Conservation (phyloP, 2,113 vertebrate genomes). For the Crotalus tigris region DNA sequence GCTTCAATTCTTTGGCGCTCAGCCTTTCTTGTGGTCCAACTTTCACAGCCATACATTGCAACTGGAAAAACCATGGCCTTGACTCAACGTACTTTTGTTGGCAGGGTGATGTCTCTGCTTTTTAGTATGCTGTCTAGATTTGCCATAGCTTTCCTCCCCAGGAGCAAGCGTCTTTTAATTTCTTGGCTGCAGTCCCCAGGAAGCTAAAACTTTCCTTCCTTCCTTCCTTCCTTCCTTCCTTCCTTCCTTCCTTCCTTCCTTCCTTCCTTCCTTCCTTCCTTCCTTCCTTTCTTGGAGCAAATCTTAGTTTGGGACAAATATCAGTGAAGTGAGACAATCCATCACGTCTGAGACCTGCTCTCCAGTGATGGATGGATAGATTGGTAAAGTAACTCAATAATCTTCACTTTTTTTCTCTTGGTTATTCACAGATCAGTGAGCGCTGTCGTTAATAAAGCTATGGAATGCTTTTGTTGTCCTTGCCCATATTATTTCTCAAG, state of each 20-base stretch:
- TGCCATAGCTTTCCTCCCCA: too few relatives aligned
- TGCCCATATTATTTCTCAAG: conserved; percentile 73
- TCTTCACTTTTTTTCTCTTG: conserved; percentile 72
- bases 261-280: neutral
- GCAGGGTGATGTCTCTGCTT: too few relatives aligned
- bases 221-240: too few relatives aligned
- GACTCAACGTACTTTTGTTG: too few relatives aligned
- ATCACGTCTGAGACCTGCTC: conserved; percentile 78
- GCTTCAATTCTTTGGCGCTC: too few relatives aligned
- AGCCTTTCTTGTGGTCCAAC: too few relatives aligned
- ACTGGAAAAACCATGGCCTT: too few relatives aligned
- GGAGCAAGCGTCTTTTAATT: too few relatives aligned
- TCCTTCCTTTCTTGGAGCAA: conserved; percentile 57
- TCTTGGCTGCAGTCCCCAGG: too few relatives aligned
- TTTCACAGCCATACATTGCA: too few relatives aligned
- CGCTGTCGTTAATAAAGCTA: conserved; percentile 79
- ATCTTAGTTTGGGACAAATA: conserved; percentile 65
- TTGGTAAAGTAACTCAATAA: conserved; percentile 83
- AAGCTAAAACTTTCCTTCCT: too few relatives aligned
- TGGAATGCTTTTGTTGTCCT: conserved; percentile 79
- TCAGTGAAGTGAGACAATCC: conserved; percentile 69
- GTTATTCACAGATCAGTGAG: conserved; percentile 87
- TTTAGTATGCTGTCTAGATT: too few relatives aligned
- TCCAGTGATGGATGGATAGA: conserved; percentile 82
- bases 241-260: neutral